phyloP scores from a whole-genome alignment of 1,140 invertebrate genomes.

The Phymorhynchus buccinoides region DNA sequence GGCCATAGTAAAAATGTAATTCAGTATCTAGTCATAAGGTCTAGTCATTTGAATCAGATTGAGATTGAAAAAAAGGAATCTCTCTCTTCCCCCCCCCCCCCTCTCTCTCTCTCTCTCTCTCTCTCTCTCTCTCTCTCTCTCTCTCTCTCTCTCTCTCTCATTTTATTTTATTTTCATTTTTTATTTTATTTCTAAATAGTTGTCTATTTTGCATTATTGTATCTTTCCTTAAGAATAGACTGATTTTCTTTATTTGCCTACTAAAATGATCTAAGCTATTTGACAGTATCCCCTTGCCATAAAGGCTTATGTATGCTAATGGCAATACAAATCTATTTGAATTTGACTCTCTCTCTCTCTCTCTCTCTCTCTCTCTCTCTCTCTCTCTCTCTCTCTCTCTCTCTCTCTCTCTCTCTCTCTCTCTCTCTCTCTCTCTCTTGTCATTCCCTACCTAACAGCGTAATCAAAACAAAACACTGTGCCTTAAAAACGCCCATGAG shows the following conservation, averaged over 20 bases:
- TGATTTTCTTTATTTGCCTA: too few relatives aligned
- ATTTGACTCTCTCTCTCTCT: not conserved
- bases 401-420: too few relatives aligned
- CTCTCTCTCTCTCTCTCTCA: not conserved
- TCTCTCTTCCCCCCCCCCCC: not conserved
- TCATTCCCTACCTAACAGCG: too few relatives aligned
- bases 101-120: not conserved
- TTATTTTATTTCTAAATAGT: not conserved
- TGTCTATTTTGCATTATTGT: not conserved
- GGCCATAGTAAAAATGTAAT: not conserved
- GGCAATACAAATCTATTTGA: too few relatives aligned
- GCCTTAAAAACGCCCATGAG: too few relatives aligned
- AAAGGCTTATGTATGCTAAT: too few relatives aligned
- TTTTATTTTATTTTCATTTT: not conserved
- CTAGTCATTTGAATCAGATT: too few relatives aligned
- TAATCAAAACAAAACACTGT: not conserved
- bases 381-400: not conserved
- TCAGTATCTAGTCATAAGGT: too few relatives aligned
- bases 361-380: not conserved
- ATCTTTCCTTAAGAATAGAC: too few relatives aligned
- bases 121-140: not conserved
- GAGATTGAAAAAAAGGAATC: not conserved
- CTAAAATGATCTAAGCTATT: too few relatives aligned
- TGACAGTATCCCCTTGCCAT: too few relatives aligned
- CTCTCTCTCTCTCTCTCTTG: too few relatives aligned